Evolutionary conservation across 2,113 vertebrate species (phyloP).

Genomic region (Thamnaconus septentrionalis): DNA sequence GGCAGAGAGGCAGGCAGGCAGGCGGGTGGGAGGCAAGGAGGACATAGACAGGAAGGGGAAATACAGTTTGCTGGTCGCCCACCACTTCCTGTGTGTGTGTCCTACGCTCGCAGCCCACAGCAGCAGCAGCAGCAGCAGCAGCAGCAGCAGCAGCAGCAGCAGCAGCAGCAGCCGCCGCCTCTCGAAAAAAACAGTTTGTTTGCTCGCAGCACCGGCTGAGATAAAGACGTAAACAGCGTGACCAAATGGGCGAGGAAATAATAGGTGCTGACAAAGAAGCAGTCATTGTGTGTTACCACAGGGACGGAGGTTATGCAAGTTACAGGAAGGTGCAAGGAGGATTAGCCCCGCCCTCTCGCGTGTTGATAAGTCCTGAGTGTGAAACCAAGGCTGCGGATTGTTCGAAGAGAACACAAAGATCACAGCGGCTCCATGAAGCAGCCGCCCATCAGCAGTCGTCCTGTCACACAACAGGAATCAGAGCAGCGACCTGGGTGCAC

Average conservation of each 20-base stretch:
- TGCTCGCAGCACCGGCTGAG: conserved; percentile 41
- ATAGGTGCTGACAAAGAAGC: background rate
- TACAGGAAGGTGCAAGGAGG: conserved; percentile 11
- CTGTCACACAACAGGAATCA: background rate
- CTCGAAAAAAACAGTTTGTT: conserved; percentile 69
- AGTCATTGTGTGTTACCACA: conserved; percentile 13
- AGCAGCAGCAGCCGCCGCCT: conserved; percentile 42
- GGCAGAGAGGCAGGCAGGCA: conserved; percentile 64
- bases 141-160: conserved; percentile 4
- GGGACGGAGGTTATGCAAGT: conserved; percentile 32
- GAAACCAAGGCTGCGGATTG: background rate
- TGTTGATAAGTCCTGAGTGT: conserved; percentile 9
- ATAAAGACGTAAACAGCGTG: conserved; percentile 46
- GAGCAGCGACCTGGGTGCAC: background rate
- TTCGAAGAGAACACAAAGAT: conserved; percentile 15
- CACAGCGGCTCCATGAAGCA: conserved; percentile 3
- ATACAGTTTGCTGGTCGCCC: conserved; percentile 80
- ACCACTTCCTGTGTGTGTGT: conserved; percentile 78
- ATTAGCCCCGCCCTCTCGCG: conserved; percentile 14
- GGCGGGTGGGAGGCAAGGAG: conserved; percentile 66
- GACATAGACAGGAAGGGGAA: conserved; percentile 78
- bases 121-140: conserved; percentile 42
- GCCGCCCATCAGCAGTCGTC: background rate
- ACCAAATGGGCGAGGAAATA: conserved; percentile 33
- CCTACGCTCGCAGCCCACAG: conserved; percentile 71